Evolutionary conservation across 1,140 invertebrate genomes (phyloP).

Genomic region (Ganaspis sp.): DNA sequence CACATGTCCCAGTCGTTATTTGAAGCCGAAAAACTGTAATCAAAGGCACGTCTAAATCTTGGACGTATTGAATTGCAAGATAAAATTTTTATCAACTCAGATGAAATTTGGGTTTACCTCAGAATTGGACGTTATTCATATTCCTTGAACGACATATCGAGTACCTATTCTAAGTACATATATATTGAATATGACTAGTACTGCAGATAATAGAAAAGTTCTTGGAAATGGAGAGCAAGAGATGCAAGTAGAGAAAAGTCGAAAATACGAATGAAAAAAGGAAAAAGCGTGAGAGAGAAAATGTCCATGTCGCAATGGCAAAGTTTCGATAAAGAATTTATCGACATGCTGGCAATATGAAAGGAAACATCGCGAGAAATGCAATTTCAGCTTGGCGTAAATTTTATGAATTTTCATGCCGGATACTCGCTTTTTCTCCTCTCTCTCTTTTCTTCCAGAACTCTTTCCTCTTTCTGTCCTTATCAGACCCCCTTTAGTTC

Average conservation of each 20-base stretch:
- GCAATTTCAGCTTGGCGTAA: slow-evolving; percentile 51
- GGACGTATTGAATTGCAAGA: not conserved
- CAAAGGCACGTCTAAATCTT: not conserved
- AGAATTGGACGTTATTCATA: slow-evolving; percentile 23
- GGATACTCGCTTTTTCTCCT: slow-evolving; percentile 17
- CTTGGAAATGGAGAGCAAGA: slow-evolving; percentile 39
- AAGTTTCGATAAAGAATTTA: slow-evolving; percentile 59
- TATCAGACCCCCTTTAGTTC: not conserved
- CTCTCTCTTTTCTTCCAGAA: slow-evolving; percentile 1
- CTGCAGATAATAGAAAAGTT: slow-evolving; percentile 51
- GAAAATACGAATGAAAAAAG: slow-evolving; percentile 35
- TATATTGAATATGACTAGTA: slow-evolving; percentile 35
- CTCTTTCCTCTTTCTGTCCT: not conserved
- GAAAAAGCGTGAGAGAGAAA: not conserved
- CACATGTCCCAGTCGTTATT: not conserved
- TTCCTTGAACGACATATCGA: slow-evolving; percentile 33
- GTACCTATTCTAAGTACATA: slow-evolving; percentile 19
- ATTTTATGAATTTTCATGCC: slow-evolving; percentile 60
- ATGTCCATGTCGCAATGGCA: slow-evolving; percentile 22
- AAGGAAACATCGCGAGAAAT: slow-evolving; percentile 55
- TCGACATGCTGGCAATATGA: slow-evolving; percentile 44
- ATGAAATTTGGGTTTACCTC: not conserved
- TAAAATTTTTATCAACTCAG: not conserved
- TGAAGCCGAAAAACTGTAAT: not conserved
- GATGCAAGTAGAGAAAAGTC: slow-evolving; percentile 15